Base-by-base conservation (phyloP, 2,888 invertebrate genomes). In the Tuta absoluta region DNA sequence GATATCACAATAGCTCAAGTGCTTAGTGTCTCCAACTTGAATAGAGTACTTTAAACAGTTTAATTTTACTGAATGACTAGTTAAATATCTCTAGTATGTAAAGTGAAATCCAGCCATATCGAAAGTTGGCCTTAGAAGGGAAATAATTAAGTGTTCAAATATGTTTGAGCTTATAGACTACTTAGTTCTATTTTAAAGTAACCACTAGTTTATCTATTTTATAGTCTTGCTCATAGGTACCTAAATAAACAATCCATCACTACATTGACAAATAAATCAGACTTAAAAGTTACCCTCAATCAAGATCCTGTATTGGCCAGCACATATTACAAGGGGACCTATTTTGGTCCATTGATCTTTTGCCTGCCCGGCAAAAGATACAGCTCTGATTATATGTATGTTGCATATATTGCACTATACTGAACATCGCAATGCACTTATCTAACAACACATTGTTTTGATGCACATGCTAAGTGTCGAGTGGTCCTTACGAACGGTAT, bases 21-120 rank as follows among this genome's bases (percentile, higher is more conserved):
- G 51, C 19, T 51, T 56, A 24, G 28, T 17, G 56, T 56, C 10
- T 17, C 56, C 24, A 33, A 33, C n/a, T 28, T 56, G 33, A 56
- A 56, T 17, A 45, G n/a, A 17, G n/a, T 17, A 45, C 45, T 17
- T 33, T 17, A 45, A 41, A 4, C 45, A 17, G 45, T n/a, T 45
- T 17, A n/a, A 45, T 45, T 45, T 33, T 45, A 17, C 45, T 45
- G 45, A n/a, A 45, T 17, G 45, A 45, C 45, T 45, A 45, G 33
- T 33, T 33, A 33, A 33, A 8, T 33, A 7, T 33, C n/a, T 41
- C 14, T 41, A 41, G 2, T n/a, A n/a, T 45, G 7, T 45, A n/a
- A 45, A 17, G n/a, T 45, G 45, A 17, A n/a, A n/a, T 45, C n/a
- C 1, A n/a, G 17, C 45, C 8, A 8, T 37, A 37, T 37, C 12